A percentile compares a stretch with the other conserved stretches of the same genome.
Conservation (phyloP, 2,113 vertebrate genomes). For the Centropristis striata region DNA sequence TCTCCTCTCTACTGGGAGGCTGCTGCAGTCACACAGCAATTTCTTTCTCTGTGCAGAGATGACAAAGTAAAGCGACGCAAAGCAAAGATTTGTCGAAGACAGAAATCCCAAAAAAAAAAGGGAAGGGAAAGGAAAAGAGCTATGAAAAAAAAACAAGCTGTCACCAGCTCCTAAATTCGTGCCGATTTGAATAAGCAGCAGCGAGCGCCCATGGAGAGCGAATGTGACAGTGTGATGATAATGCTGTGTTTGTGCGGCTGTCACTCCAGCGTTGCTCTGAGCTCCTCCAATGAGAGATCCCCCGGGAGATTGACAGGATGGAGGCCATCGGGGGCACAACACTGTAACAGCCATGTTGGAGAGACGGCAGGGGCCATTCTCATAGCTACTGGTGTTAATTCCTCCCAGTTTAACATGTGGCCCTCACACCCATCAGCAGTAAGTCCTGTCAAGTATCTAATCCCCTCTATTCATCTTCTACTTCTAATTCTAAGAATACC, state of each 20-base stretch:
- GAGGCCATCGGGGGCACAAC: constrained; percentile 54
- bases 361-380: constrained; percentile 54
- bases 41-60: constrained; percentile 51
- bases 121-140: constrained; percentile 26
- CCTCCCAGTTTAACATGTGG: constrained; percentile 64
- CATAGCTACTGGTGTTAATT: constrained; percentile 73
- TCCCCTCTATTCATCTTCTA: constrained; percentile 35
- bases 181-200: constrained; percentile 72
- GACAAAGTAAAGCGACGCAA: constrained; percentile 68
- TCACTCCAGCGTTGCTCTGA: constrained; percentile 65
- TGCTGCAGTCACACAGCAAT: constrained; percentile 60
- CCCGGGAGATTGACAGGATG: constrained; percentile 72
- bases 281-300: constrained; percentile 67
- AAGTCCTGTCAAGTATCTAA: constrained; percentile 57
- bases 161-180: constrained; percentile 64
- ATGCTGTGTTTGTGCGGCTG: constrained; percentile 75
- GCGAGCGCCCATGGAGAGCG: constrained; percentile 51
- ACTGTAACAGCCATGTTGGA: constrained; percentile 43
- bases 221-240: constrained; percentile 75
- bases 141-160: constrained; percentile 74
- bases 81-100: constrained; percentile 75
- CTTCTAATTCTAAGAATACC: constrained; percentile 38
- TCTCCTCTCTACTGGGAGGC: constrained; percentile 60
- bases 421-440: constrained; percentile 48
- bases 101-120: constrained; percentile 52